These are phyloP conservation scores for Python bivittatus DNA, from an alignment of 2,113 vertebrate species.

Conservation along the genomic window DNA sequence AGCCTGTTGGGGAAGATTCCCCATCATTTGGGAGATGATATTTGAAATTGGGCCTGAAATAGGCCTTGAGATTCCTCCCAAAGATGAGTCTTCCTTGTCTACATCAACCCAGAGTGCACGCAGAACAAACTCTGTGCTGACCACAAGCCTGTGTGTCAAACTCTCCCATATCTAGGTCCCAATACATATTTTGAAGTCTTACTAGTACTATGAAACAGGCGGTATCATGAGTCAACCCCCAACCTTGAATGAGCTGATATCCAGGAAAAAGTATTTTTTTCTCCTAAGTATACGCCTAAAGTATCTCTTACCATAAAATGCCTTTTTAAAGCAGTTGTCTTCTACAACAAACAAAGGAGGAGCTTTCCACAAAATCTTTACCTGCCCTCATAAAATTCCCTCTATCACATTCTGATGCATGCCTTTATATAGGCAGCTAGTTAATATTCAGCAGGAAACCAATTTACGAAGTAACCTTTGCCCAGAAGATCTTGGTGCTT, in stretches of 20 bases:
- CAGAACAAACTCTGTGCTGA: neutral
- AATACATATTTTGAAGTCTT: neutral
- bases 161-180: neutral
- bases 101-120: neutral
- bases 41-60: neutral
- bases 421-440: slow-evolving; percentile 30
- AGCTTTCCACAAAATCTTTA: slow-evolving; percentile 43
- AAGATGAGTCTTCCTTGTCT: neutral
- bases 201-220: neutral
- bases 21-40: too few relatives aligned
- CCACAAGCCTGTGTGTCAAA: neutral
- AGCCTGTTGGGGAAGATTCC: neutral
- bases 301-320: slow-evolving; percentile 10
- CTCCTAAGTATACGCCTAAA: slow-evolving; percentile 28
- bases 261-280: neutral
- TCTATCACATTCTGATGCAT: slow-evolving; percentile 1
- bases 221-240: neutral
- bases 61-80: neutral
- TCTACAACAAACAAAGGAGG: slow-evolving; percentile 32
- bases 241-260: neutral
- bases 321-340: slow-evolving; percentile 23
- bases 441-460: slow-evolving; percentile 45
- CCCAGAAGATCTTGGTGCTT: slow-evolving; percentile 9
- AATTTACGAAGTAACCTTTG: slow-evolving; percentile 46
- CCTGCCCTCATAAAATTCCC: slow-evolving; percentile 46